Base-by-base conservation (phyloP, 2,888 invertebrate species). In the Luperina testacea region DNA sequence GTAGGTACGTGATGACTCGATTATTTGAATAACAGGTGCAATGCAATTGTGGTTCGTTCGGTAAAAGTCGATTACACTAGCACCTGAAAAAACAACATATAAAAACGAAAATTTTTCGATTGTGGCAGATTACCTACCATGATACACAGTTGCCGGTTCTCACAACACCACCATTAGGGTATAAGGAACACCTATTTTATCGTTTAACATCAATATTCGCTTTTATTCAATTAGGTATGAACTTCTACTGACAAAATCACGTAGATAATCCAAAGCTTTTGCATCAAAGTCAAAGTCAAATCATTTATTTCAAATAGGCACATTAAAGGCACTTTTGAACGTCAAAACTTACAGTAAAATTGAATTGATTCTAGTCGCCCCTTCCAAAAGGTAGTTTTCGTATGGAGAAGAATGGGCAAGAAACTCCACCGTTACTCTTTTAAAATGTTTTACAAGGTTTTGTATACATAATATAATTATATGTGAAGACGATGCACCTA, bases 1-100 rank as follows among this genome's bases (percentile, higher is more conserved):
- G 38, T n/a, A n/a, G n/a, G n/a, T 38, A 85, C 73, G 75, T 76
- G 81, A 84, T 84, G 64, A 74, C 72, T 84, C 65, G 70, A 32
- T 78, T 65, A 53, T 81, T 72, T 15, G 20, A n/a, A 15, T 63
- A 80, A 76, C 81, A 79, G 71, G 72, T 84, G 87, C 78, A 78
- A 57, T 76, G 65, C 61, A 45, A 74, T 69, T 75, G 74, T 79
- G 59, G 45, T 64, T 53, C 42, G 45, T 77, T 20, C 61, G 64
- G 68, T 72, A 59, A 61, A 51, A 70, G 61, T 82, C 57, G 17
- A 71, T 73, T 59, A 67, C 57, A 61, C 57, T 75, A 65, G 68
- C 48, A 1, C 13, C 65, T 57, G 32, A 17, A 61, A 45, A 59
- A 42, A 32, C 42, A 45, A 67, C 63, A 17, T 6, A 32, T 42